These are phyloP conservation scores for Drosophila monieri DNA, from an alignment of 2,888 invertebrate genomes.

Conservation along the genomic window DNA sequence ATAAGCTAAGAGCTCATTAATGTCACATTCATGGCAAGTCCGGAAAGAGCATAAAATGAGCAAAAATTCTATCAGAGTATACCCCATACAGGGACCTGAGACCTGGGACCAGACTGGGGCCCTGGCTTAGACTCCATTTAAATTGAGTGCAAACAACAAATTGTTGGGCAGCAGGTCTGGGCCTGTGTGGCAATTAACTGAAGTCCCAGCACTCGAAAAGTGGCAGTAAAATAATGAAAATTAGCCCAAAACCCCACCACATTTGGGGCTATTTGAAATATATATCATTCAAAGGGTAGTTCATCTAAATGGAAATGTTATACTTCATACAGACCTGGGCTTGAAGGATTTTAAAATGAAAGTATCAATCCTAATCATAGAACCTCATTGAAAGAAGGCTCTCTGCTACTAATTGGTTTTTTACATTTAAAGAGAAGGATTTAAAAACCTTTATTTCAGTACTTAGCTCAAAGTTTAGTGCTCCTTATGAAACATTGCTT, in stretches of 20 bases:
- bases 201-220: slow-evolving; percentile 50
- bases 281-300: background rate
- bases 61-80: slow-evolving; percentile 67
- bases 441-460: background rate
- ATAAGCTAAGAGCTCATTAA: slow-evolving; percentile 78
- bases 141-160: slow-evolving; percentile 62
- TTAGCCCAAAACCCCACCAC: slow-evolving; percentile 65
- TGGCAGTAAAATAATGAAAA: slow-evolving; percentile 75
- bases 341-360: no score
- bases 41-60: slow-evolving; percentile 66
- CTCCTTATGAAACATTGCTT: slow-evolving; percentile 17
- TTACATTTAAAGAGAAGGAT: background rate
- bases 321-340: background rate
- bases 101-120: slow-evolving; percentile 8
- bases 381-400: no score
- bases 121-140: slow-evolving; percentile 49
- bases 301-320: background rate
- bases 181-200: slow-evolving; percentile 67
- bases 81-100: slow-evolving; percentile 22
- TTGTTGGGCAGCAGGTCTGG: slow-evolving; percentile 23
- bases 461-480: background rate
- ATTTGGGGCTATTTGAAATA: slow-evolving; percentile 31
- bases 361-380: no score
- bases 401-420: no score
- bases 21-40: slow-evolving; percentile 74